Evolutionary conservation across 2,888 invertebrate genomes (phyloP), one percentile per base, ranked within the genome.

Genomic region (Phragmatobia fuliginosa): DNA sequence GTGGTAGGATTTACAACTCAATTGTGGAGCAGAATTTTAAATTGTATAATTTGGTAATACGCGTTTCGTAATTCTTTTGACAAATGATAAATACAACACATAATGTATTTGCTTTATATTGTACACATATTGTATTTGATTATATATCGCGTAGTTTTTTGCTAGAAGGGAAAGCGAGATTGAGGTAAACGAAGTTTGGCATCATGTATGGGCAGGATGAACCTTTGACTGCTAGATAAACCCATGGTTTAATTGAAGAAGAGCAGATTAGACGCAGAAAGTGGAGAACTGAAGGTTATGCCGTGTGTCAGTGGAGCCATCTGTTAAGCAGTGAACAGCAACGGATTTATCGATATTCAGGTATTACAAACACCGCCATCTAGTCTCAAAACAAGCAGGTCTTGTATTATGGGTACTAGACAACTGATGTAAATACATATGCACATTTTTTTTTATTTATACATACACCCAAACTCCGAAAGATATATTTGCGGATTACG

Each of bases 41-140:
- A 70, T 67, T 72, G 68, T 67, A 52, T 78, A 71, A 76, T 79
- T 79, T 69, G 60, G 59, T 76, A 78, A 78, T 80, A 31, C 61
- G 67, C 60, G 33, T 32, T 52, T 41, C 45, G 52, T 63, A 41
- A 68, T 66, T 71, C 58, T 68, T 36, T 66, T 71, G 71, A 70
- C 45, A 70, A 72, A 70, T 75, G 41, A 59, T 66, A 66, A 71
- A 41, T 62, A 31, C 21, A 41, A 41, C 21, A 62, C 56, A 41
- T 31, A 21, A 41, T 62, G 28, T 62, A 4, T 31, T 31, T 41
- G 5, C 1, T 28, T 56, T 11, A 11, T 28, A 2, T 31, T n/a
- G n/a, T n/a, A 41, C 21, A 62, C 56, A 41, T 31, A 21, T 31
- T 62, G 28, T 62, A 4, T 31, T 31, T 41, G 5, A 0, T 28